Percentiles rank a stretch among this genome's conserved stretches.
Evolutionary conservation across 1,140 invertebrate species (phyloP).

Genomic region (Euschistus heros): DNA sequence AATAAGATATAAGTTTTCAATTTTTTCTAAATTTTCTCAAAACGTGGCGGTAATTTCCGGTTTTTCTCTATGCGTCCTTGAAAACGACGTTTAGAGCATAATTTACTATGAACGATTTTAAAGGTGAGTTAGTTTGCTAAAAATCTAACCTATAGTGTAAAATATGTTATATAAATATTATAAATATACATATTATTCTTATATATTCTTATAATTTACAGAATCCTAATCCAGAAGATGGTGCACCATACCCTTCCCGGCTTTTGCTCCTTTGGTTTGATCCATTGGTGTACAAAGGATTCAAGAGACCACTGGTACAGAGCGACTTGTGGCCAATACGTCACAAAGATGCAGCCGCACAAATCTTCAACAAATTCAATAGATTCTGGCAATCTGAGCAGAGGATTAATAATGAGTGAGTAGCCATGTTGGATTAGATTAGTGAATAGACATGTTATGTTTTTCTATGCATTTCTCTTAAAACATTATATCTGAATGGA

Average conservation of each 20-base stretch:
- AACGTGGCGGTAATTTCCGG: too few species aligned
- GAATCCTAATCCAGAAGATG: constrained; percentile 77
- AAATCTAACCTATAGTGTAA: too few species aligned
- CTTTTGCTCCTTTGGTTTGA: constrained; percentile 91
- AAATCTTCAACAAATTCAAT: constrained; percentile 74
- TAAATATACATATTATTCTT: background rate
- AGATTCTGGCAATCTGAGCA: constrained; percentile 62
- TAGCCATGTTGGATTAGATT: background rate
- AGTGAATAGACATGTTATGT: too few species aligned
- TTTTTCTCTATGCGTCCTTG: too few species aligned
- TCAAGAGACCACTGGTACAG: constrained; percentile 64
- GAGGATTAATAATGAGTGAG: constrained; percentile 37
- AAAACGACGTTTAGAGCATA: too few species aligned
- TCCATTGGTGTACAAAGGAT: constrained; percentile 67
- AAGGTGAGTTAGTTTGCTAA: too few species aligned
- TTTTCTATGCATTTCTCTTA: too few species aligned
- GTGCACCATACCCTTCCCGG: constrained; percentile 77
- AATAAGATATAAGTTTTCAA: too few species aligned
- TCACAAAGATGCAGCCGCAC: constrained; percentile 63
- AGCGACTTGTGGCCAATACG: constrained; percentile 85
- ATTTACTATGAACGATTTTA: too few species aligned
- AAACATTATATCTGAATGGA: too few species aligned
- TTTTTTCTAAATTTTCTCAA: too few species aligned
- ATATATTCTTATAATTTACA: constrained; percentile 37
- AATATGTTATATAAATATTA: too few species aligned